Evolutionary conservation across 1,140 invertebrate genomes (phyloP).

Genomic region (Hylaeus volcanicus): DNA sequence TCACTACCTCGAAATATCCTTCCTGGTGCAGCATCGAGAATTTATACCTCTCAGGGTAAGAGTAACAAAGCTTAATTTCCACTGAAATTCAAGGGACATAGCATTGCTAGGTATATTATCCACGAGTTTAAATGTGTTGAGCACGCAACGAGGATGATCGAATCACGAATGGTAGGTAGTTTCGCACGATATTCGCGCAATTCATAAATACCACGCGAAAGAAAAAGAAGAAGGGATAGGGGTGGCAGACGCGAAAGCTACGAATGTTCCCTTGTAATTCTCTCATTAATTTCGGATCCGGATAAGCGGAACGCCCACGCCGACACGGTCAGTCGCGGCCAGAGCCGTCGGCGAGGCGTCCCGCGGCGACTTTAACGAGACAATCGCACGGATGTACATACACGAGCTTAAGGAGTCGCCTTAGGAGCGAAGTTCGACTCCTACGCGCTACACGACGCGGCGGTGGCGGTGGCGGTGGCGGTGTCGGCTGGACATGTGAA

Average conservation of each 20-base stretch:
- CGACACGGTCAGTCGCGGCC: neutral
- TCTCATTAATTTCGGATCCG: constrained; percentile 37
- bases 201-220: too few species aligned
- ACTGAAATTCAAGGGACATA: too few species aligned
- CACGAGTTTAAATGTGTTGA: too few species aligned
- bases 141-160: too few species aligned
- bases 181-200: neutral
- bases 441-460: constrained; percentile 61
- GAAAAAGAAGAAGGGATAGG: too few species aligned
- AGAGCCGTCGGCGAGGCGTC: constrained; percentile 43
- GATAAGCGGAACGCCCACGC: constrained; percentile 32
- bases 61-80: too few species aligned
- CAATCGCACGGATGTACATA: constrained; percentile 66
- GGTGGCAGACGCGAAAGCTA: neutral
- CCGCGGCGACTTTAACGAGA: constrained; percentile 73
- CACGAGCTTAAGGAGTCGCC: constrained; percentile 54
- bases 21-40: neutral
- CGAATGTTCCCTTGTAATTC: constrained; percentile 33
- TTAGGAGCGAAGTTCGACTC: constrained; percentile 63
- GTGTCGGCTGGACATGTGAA: constrained; percentile 58
- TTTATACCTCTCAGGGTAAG: neutral
- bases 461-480: constrained; percentile 38
- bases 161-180: too few species aligned
- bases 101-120: too few species aligned
- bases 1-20: neutral